Percentiles rank a stretch among this genome's conserved stretches.
These are phyloP conservation scores for Otolemur crassicaudatus DNA, from an alignment of 2,797 vertebrate species.

Conservation along the genomic window DNA sequence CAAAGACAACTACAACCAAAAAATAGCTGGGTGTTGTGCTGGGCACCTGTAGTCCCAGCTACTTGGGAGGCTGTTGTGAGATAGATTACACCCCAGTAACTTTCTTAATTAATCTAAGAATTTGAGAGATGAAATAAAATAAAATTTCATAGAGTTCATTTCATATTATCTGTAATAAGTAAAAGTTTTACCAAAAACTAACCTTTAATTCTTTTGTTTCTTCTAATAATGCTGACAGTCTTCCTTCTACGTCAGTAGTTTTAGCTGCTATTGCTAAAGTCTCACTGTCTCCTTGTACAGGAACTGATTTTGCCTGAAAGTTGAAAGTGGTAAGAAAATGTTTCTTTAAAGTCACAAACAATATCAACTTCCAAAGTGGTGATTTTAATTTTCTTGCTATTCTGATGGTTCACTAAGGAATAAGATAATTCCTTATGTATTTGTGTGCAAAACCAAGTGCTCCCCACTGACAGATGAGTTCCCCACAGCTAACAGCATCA, in stretches of 20 bases:
- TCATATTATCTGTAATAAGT: neutral
- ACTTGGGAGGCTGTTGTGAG: neutral
- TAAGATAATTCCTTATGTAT: neutral
- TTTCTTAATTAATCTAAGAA: slow-evolving; percentile 18
- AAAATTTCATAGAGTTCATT: neutral
- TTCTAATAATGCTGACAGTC: slow-evolving; percentile 87
- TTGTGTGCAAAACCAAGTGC: neutral
- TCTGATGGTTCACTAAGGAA: slow-evolving; percentile 6
- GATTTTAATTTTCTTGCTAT: neutral
- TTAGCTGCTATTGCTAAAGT: slow-evolving; percentile 66
- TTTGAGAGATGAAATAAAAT: slow-evolving; percentile 21
- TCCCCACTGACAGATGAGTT: neutral
- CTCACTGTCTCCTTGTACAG: slow-evolving; percentile 72
- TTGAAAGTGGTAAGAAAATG: neutral
- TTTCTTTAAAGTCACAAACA: slow-evolving; percentile 30
- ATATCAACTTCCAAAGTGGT: neutral
- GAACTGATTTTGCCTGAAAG: slow-evolving; percentile 72
- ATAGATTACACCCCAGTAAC: neutral
- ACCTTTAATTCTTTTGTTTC: slow-evolving; percentile 94
- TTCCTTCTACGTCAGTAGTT: slow-evolving; percentile 89
- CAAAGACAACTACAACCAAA: too few relatives aligned
- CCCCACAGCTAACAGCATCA: neutral
- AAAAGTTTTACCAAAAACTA: slow-evolving; percentile 39
- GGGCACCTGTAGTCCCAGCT: neutral
- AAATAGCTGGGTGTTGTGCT: too few relatives aligned